Conservation (phyloP, 2,113 vertebrate genomes). For the Ammodytes marinus region DNA sequence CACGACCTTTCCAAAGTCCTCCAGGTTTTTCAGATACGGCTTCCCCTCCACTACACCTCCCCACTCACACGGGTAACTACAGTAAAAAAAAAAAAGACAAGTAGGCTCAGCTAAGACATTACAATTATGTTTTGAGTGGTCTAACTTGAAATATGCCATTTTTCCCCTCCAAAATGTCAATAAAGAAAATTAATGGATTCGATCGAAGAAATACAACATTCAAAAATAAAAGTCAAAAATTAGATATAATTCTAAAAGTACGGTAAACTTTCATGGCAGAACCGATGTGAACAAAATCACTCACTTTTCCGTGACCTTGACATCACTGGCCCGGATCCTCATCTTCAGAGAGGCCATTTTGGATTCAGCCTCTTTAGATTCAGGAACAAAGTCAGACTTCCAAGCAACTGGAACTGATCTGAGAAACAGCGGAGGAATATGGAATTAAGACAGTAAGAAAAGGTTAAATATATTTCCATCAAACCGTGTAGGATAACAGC, state of each 20-base stretch:
- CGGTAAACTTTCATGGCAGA: accelerated
- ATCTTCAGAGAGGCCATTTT: constrained; percentile 85
- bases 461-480: background rate
- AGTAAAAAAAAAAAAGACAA: background rate
- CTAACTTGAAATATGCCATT: no score
- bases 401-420: constrained; percentile 90
- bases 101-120: background rate
- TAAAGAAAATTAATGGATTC: no score
- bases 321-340: constrained; percentile 64
- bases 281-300: background rate
- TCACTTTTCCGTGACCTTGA: constrained; percentile 82
- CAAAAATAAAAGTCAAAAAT: background rate
- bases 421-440: constrained; percentile 7
- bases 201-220: background rate
- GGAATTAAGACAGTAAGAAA: background rate
- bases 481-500: background rate
- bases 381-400: constrained; percentile 87
- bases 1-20: constrained; percentile 84
- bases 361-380: constrained; percentile 85
- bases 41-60: constrained; percentile 84
- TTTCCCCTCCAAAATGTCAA: no score
- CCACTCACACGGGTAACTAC: constrained; percentile 89
- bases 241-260: background rate
- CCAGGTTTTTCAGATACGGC: constrained; percentile 85
- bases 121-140: background rate